Conservation (phyloP, 2,113 vertebrate species). For the Pachycephala philippinensis region DNA sequence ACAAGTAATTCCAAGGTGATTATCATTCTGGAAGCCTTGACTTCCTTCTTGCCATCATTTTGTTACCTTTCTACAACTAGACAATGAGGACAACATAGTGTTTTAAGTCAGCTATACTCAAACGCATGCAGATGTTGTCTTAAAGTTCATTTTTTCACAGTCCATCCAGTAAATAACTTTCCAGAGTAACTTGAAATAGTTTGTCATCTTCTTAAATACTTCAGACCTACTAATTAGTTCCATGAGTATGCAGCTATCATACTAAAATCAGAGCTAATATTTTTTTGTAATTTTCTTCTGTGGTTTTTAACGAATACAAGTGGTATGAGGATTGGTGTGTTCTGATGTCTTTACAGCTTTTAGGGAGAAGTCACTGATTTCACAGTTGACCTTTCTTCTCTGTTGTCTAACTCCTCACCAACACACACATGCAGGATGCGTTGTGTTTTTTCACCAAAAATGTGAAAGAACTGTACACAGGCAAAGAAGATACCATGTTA, state of each 20-base stretch:
- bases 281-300: not conserved
- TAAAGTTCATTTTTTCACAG: not conserved
- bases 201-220: not conserved
- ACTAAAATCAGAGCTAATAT: not conserved
- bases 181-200: not conserved
- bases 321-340: not conserved
- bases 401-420: not conserved
- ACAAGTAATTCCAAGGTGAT: not conserved
- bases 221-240: not conserved
- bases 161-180: not conserved
- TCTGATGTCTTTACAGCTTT: not conserved
- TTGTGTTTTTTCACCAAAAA: not conserved
- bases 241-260: not conserved
- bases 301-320: not conserved
- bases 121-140: not conserved
- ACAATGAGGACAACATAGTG: not conserved
- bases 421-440: rapidly evolving
- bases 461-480: not conserved
- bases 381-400: not conserved
- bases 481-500: not conserved
- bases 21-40: not conserved
- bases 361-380: not conserved
- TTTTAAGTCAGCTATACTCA: not conserved
- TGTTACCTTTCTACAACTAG: not conserved
- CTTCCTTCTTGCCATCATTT: not conserved